Evolutionary conservation across 2,797 vertebrate genomes (phyloP).

Genomic region (Cirrhinus molitorella): DNA sequence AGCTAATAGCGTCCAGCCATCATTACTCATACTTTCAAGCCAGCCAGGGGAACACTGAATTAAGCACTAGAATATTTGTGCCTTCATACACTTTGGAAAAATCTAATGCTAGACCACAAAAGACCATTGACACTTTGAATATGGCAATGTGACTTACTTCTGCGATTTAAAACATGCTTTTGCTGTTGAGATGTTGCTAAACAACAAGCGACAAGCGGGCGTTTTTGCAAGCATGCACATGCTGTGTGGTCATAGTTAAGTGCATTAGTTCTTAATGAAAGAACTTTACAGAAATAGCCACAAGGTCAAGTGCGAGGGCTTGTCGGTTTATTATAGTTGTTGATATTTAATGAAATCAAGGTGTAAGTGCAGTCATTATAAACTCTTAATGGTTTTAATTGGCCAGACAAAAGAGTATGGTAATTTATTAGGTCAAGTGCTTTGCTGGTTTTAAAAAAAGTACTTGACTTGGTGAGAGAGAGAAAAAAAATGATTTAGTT

Average conservation of each 20-base stretch:
- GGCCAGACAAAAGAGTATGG: conserved; percentile 7
- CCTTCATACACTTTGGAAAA: conserved; percentile 52
- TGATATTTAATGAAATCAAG: conserved; percentile 16
- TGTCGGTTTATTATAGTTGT: neutral
- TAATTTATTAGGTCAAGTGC: conserved; percentile 8
- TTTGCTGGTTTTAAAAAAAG: neutral
- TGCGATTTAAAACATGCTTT: neutral
- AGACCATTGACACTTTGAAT: conserved; percentile 4
- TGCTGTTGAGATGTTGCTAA: neutral
- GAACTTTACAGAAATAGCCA: neutral
- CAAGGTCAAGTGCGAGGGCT: neutral
- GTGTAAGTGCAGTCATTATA: conserved; percentile 1
- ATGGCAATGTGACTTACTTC: neutral
- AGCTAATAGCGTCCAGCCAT: conserved; percentile 65
- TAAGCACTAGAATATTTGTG: conserved; percentile 70
- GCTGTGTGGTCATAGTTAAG: neutral
- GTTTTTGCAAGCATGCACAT: neutral
- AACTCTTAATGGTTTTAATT: conserved; percentile 3
- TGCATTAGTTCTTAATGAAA: neutral
- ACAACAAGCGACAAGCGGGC: neutral
- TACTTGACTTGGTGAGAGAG: neutral
- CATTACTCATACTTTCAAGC: conserved; percentile 69
- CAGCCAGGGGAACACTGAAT: conserved; percentile 68
- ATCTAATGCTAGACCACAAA: neutral
- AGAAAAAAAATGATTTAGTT: neutral